Evolutionary conservation across 2,888 invertebrate genomes (phyloP), one percentile per base, ranked within the genome.

Genomic region (Idaea aversata): DNA sequence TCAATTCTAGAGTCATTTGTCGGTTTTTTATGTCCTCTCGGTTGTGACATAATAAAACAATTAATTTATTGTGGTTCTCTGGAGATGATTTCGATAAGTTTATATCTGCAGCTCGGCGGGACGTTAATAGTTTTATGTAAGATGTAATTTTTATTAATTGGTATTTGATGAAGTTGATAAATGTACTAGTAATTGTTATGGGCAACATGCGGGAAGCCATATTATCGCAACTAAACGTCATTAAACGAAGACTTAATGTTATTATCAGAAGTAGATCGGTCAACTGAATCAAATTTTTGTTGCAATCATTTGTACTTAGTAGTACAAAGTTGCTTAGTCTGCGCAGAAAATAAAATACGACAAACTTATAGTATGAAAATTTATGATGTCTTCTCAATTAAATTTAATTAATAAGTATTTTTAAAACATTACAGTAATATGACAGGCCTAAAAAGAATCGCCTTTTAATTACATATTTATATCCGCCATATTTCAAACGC

Each of bases 61-160:
- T 91, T 91, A 91, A 91, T 92, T 92, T 92, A 91, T 88, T 90
- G 88, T 85, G 79, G 81, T 78, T 77, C 71, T 76, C 77, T 1
- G 77, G 79, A 87, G 88, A 88, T 85, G 89, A 87, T 90, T 88
- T 80, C 82, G 88, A 91, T 91, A 87, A 87, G 88, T 88, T 88
- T 87, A 90, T 88, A 91, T 88, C 77, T 85, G 74, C 78, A 84
- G 82, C 82, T 78, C 88, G 78, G 87, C 77, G 84, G 90, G 92
- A 88, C 78, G 82, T 88, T 90, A 90, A 89, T 90, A 88, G 86
- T 89, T 89, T 87, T 86, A 90, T 88, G 87, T 88, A 85, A 87
- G 82, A 83, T 79, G 86, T 88, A 88, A 90, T 88, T 90, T 87
- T 88, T 91, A 91, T 93, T 91, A 93, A 93, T 92, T 91, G 90